phyloP scores from a whole-genome alignment of 2,113 vertebrate species.

The Damaliscus lunatus region DNA sequence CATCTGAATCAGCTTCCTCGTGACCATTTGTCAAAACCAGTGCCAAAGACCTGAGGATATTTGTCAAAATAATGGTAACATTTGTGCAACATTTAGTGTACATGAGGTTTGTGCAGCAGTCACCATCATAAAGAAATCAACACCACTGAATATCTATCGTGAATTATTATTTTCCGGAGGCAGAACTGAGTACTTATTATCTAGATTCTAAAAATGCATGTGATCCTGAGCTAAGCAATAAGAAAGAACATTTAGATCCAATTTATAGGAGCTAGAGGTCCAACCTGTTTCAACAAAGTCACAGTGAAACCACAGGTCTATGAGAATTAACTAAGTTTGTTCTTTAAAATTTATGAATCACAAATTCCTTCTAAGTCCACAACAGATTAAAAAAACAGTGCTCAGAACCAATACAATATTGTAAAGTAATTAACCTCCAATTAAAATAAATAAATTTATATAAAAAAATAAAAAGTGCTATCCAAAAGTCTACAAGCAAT shows the following conservation, averaged over 20 bases:
- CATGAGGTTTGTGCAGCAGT: constrained; percentile 35
- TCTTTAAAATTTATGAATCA: neutral
- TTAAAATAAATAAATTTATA: no score
- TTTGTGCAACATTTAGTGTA: constrained; percentile 38
- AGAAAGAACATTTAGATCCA: neutral
- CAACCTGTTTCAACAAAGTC: neutral
- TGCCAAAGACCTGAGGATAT: constrained; percentile 66
- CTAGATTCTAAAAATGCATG: neutral
- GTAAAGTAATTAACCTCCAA: no score
- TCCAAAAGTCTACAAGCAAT: no score
- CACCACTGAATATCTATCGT: neutral
- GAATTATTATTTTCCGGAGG: neutral
- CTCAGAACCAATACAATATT: no score
- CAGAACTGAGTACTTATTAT: neutral
- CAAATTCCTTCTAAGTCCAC: neutral
- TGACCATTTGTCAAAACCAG: constrained; percentile 64
- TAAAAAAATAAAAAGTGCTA: no score
- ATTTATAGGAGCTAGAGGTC: neutral
- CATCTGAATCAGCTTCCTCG: constrained; percentile 49
- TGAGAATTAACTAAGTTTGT: neutral
- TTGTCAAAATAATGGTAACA: constrained; percentile 71
- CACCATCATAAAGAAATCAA: constrained; percentile 37
- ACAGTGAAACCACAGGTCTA: neutral
- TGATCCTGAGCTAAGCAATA: neutral
- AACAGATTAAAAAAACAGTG: neutral